Evolutionary conservation across 35 echinoderm and acorn worm genomes (phyloP).

Genomic region (Stichopus chloronotus): DNA sequence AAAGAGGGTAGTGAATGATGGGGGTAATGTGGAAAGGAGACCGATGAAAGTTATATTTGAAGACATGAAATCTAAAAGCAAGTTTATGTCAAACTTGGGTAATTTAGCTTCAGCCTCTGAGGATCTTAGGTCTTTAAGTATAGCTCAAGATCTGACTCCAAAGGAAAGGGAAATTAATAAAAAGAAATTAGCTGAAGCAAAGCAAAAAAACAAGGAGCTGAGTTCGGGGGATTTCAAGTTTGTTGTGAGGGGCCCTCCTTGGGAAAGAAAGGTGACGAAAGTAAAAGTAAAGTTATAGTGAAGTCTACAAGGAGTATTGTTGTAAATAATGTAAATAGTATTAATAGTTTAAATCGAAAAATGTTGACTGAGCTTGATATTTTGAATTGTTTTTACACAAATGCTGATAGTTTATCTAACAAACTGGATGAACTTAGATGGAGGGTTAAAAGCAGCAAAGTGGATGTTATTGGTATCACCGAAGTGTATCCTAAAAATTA

Average conservation of each 20-base stretch:
- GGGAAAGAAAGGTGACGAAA: neutral
- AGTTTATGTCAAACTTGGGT: slow-evolving; percentile 3
- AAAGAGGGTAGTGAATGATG: too few species aligned
- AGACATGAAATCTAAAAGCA: neutral
- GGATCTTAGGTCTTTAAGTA: neutral
- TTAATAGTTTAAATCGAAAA: neutral
- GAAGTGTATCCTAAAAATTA: neutral
- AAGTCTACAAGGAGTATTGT: neutral
- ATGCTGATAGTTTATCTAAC: slow-evolving; percentile 12
- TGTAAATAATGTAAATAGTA: neutral
- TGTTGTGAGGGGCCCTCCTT: neutral
- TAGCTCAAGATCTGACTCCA: slow-evolving; percentile 2
- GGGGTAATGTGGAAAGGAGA: too few species aligned
- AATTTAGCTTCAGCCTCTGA: neutral
- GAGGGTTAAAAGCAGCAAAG: neutral
- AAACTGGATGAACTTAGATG: slow-evolving; percentile 19
- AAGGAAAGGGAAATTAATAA: slow-evolving; percentile 6
- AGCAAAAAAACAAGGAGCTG: slow-evolving; percentile 25
- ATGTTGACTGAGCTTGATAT: neutral
- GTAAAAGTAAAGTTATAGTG: neutral
- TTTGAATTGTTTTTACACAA: slow-evolving; percentile 22
- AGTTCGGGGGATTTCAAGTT: neutral
- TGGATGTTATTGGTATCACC: neutral
- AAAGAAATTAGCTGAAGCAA: slow-evolving; percentile 23
- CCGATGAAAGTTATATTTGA: too few species aligned